Conservation (phyloP, 2,113 vertebrate species). For the Cryptotis parvus region DNA sequence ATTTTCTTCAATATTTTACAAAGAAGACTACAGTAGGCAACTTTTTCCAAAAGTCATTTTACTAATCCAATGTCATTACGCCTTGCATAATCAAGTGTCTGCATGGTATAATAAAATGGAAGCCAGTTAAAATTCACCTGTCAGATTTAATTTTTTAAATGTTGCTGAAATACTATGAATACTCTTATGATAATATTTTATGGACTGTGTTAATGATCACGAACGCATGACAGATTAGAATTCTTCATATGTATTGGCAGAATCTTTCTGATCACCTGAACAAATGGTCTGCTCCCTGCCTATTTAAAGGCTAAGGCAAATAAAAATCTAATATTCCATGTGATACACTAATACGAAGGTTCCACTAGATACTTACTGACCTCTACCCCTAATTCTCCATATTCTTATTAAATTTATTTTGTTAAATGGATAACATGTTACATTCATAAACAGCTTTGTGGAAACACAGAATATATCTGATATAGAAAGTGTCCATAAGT, state of each 20-base stretch:
- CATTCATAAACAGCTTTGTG: neutral
- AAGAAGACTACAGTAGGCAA: neutral
- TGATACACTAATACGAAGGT: neutral
- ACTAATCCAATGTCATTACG: conserved; percentile 42
- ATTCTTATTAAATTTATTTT: neutral
- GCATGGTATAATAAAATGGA: conserved; percentile 33
- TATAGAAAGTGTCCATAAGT: no score
- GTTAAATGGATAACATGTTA: neutral
- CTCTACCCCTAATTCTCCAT: neutral
- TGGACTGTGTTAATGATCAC: no score
- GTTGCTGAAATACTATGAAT: neutral
- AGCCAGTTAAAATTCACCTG: neutral
- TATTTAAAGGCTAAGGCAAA: neutral
- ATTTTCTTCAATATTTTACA: conserved; percentile 59
- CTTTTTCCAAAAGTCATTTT: conserved; percentile 51
- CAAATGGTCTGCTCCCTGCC: neutral
- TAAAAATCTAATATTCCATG: neutral
- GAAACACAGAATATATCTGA: no score
- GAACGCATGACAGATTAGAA: neutral
- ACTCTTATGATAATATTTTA: no score
- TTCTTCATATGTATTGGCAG: neutral
- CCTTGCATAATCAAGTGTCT: neutral
- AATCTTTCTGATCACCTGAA: neutral
- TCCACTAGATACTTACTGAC: neutral
- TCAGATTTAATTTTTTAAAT: conserved; percentile 4